Evolutionary conservation across 2,888 invertebrate genomes (phyloP), one percentile per base, ranked within the genome.

Genomic region (Axea sp.): DNA sequence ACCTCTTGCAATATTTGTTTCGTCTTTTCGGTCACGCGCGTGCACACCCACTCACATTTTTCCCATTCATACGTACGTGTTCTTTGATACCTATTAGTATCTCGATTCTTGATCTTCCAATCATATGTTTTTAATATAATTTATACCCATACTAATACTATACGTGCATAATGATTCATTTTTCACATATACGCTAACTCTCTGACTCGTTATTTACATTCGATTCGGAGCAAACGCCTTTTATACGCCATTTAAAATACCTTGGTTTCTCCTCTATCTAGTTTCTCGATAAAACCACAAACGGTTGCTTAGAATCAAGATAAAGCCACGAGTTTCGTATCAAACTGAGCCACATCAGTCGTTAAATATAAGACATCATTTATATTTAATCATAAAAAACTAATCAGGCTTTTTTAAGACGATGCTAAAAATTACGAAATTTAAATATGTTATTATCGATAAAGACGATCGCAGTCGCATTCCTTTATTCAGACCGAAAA

Each of bases 121-220:
- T 80, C 77, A 74, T 72, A 77, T 71, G 64, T 74, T 57, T 39
- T 68, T 69, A 76, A 74, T 77, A 75, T 62, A 80, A 82, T 79
- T 60, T 77, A 73, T 79, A 77, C 73, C 67, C 78, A 76, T 73
- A 76, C 78, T 83, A 83, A 82, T 83, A 84, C 83, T 83, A 84
- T 75, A 83, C 80, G 82, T 83, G 80, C 80, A 81, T 77, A 81
- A 80, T 82, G 79, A 82, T 80, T 76, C 77, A 59, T 72, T 78
- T 33, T 68, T 69, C 55, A 47, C 43, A 59, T 43, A 22, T 35
- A 22, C n/a, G 22, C 49, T 49, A 51, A 53, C 45, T 72, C 71
- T 76, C 67, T 57, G 78, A 77, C 78, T 82, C 79, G 79, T 75
- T 73, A 75, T 73, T 76, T 77, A 76, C 49, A 68, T 77, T 80